These are phyloP conservation scores for Manduca sexta DNA, from an alignment of 1,140 invertebrate genomes.

Conservation along the genomic window DNA sequence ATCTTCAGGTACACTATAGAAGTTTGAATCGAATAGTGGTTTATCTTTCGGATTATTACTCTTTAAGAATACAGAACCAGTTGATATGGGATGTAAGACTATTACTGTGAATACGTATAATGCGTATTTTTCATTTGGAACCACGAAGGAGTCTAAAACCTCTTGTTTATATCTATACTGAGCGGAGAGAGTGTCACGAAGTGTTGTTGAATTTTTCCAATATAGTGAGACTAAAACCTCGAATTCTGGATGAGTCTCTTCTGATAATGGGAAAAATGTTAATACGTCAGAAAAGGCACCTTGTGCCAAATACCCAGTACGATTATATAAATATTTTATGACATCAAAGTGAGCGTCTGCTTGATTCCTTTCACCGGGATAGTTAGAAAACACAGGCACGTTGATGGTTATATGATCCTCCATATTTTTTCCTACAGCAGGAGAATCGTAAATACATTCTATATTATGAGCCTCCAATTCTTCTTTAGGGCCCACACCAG, in stretches of 20 bases:
- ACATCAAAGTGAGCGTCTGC: conserved; percentile 4
- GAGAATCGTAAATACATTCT: conserved; percentile 14
- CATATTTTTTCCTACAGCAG: conserved; percentile 80
- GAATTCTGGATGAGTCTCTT: conserved; percentile 26
- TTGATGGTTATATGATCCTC: conserved; percentile 69
- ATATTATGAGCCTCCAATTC: conserved; percentile 1
- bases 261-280: conserved; percentile 21
- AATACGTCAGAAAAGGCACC: conserved; percentile 20
- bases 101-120: conserved; percentile 43
- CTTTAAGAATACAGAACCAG: conserved; percentile 44
- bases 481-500: conserved; percentile 48
- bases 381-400: conserved; percentile 21
- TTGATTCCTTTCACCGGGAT: conserved; percentile 3
- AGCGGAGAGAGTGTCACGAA: conserved; percentile 1
- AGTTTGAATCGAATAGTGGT: conserved; percentile 85
- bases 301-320: conserved; percentile 18
- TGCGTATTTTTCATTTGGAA: conserved; percentile 45
- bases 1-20: conserved; percentile 81
- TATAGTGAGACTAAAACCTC: conserved; percentile 23
- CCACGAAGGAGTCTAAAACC: conserved; percentile 41
- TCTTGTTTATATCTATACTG: conserved; percentile 34
- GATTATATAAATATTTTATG: conserved; percentile 22
- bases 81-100: conserved; percentile 62
- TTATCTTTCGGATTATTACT: conserved; percentile 56
- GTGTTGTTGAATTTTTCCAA: conserved; percentile 11